Base-by-base conservation (phyloP, 1,140 invertebrate species). In the Pseudomyrmex pallidus region DNA sequence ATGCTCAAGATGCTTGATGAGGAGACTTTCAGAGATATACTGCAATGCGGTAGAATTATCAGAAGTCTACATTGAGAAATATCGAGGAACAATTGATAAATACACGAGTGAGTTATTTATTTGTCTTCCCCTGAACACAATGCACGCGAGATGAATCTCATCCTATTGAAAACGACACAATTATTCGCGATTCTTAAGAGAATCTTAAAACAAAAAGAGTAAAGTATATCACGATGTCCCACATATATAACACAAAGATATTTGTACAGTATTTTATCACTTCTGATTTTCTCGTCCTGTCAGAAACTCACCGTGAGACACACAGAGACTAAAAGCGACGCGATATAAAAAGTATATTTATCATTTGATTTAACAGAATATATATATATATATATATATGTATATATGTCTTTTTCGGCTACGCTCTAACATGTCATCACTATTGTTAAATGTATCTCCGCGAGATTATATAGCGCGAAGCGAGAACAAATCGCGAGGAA, bases 311-410 rank as follows among this genome's bases (percentile, higher is more conserved):
- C 64, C n/a, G 44, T 48, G 44, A 67, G 64, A 15, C 44, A 72
- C 62, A 54, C 9, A 76, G 10, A 66, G 44, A 46, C 35, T 5
- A 35, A 22, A 59, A 59, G 13, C 61, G 72, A 44, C 56, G 59
- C 35, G 10, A 74, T 35, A 74, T 20, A 35, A 20, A 2, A 57
- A 20, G 9, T 46, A 44, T 57, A 70, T 78, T 67, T 25, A 70
- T 78, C 25, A 56, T 70, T 80, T 70, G 44, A 70, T 59, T 59
- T 46, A 80, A 80, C n/a, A 54, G 22, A 22, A 12, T 35, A 25
- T 25, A 25, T n/a, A n/a, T n/a, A n/a, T n/a, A n/a, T n/a, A n/a
- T n/a, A n/a, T n/a, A 22, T 25, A 25, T 25, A 13, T 52, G 35
- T 35, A 35, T 35, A 35, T 35, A 35, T 2, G 17, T 13, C 5